These are phyloP conservation scores for Serripes groenlandicus DNA, from an alignment of 2,888 invertebrate species.

Conservation along the genomic window DNA sequence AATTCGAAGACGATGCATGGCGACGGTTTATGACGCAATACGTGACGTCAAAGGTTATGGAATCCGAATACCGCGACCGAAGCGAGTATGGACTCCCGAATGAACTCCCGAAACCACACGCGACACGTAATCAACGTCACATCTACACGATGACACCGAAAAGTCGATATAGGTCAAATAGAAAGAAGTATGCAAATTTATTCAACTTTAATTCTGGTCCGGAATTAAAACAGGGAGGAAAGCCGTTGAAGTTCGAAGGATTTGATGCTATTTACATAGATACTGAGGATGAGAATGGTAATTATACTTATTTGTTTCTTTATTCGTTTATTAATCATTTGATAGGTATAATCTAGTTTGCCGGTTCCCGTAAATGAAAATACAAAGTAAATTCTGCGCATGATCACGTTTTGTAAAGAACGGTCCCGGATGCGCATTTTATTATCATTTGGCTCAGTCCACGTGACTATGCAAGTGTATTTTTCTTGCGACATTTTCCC, in stretches of 20 bases:
- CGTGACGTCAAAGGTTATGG: slow-evolving; percentile 79
- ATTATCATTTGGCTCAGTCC: no score
- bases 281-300: slow-evolving; percentile 73
- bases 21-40: slow-evolving; percentile 81
- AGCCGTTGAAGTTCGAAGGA: slow-evolving; percentile 79
- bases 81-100: slow-evolving; percentile 80
- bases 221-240: slow-evolving; percentile 62
- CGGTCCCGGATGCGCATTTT: no score
- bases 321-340: not conserved
- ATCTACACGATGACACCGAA: slow-evolving; percentile 42
- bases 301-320: slow-evolving; percentile 14
- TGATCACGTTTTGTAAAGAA: no score
- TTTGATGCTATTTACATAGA: slow-evolving; percentile 76
- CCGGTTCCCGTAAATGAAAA: no score
- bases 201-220: slow-evolving; percentile 76
- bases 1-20: slow-evolving; percentile 76
- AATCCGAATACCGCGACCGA: slow-evolving; percentile 74
- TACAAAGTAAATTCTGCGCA: no score
- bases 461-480: no score
- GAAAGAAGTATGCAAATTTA: slow-evolving; percentile 70
- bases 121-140: not conserved
- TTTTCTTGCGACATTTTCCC: no score
- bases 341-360: no score
- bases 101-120: slow-evolving; percentile 40
- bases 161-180: slow-evolving; percentile 53